phyloP scores from a whole-genome alignment of 2,797 vertebrate genomes.

The Enteromius radiatus region DNA sequence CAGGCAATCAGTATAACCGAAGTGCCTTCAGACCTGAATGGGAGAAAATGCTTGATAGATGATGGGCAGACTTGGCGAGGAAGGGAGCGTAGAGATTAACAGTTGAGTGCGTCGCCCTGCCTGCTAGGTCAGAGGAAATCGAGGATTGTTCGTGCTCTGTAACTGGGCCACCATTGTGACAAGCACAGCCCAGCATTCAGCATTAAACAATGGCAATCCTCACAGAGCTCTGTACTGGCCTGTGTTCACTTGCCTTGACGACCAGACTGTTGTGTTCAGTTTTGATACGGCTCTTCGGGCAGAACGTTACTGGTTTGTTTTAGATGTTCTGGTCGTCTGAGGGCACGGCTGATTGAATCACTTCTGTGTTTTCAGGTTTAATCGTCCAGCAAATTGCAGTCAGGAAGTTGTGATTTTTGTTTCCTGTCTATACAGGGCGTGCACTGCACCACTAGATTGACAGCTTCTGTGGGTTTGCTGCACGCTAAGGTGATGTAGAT shows the following conservation, averaged over 20 bases:
- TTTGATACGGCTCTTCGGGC: conserved; percentile 25
- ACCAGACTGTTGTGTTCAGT: conserved; percentile 35
- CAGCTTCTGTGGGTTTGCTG: conserved; percentile 29
- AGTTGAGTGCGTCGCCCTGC: conserved; percentile 38
- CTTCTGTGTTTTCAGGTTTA: conserved; percentile 50
- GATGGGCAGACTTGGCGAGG: conserved; percentile 34
- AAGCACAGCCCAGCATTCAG: conserved; percentile 28
- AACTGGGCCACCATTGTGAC: conserved; percentile 50
- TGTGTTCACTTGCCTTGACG: conserved; percentile 36
- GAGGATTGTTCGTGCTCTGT: conserved; percentile 45
- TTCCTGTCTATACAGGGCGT: conserved; percentile 46
- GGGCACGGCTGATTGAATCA: conserved; percentile 37
- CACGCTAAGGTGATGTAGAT: conserved; percentile 14
- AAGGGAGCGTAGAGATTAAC: conserved; percentile 25
- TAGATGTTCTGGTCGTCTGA: conserved; percentile 30
- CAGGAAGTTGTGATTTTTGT: conserved; percentile 58
- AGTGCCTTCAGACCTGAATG: conserved; percentile 31
- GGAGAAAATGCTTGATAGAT: conserved; percentile 33
- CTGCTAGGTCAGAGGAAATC: conserved; percentile 56
- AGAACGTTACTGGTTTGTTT: conserved; percentile 18
- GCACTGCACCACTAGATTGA: neutral
- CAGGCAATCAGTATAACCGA: conserved; percentile 46
- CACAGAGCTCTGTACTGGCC: conserved; percentile 7
- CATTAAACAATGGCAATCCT: conserved; percentile 46
- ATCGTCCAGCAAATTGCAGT: conserved; percentile 46